Conservation (phyloP, 2,888 invertebrate species). For the Volucella inanis region DNA sequence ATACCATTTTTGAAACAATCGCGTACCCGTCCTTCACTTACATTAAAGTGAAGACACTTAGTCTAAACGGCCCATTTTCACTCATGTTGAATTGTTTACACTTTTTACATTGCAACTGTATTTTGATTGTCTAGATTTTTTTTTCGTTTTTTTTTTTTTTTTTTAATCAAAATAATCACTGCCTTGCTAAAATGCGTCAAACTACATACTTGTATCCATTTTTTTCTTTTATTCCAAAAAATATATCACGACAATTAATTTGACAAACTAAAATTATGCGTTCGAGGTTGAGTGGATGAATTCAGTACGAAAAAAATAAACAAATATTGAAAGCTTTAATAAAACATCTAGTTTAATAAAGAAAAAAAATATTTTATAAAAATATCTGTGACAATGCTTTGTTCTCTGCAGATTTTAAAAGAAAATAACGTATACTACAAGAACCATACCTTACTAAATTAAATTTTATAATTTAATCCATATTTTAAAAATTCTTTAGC, state of each 20-base stretch:
- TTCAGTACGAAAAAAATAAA: conserved; percentile 40
- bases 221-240: conserved; percentile 44
- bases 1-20: not conserved
- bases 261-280: conserved; percentile 59
- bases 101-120: conserved; percentile 44
- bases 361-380: not conserved
- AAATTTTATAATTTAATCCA: too few species aligned
- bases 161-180: conserved; percentile 38
- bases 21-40: conserved; percentile 41
- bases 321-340: conserved; percentile 26
- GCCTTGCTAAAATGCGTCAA: conserved; percentile 15
- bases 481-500: too few species aligned
- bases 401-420: too few species aligned
- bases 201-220: conserved; percentile 27
- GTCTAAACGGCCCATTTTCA: conserved; percentile 61
- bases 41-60: conserved; percentile 54
- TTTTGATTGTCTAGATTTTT: too few species aligned
- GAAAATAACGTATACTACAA: too few species aligned
- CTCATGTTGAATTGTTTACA: conserved; percentile 53
- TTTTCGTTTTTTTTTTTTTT: conserved; percentile 19
- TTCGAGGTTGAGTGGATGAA: conserved; percentile 59
- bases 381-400: too few species aligned
- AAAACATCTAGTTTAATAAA: conserved; percentile 28
- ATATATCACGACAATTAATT: conserved; percentile 54
- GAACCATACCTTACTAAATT: too few species aligned